Percentiles rank a stretch among this genome's conserved stretches.
phyloP scores from a whole-genome alignment of 2,113 vertebrate species.

The Numenius arquata region DNA sequence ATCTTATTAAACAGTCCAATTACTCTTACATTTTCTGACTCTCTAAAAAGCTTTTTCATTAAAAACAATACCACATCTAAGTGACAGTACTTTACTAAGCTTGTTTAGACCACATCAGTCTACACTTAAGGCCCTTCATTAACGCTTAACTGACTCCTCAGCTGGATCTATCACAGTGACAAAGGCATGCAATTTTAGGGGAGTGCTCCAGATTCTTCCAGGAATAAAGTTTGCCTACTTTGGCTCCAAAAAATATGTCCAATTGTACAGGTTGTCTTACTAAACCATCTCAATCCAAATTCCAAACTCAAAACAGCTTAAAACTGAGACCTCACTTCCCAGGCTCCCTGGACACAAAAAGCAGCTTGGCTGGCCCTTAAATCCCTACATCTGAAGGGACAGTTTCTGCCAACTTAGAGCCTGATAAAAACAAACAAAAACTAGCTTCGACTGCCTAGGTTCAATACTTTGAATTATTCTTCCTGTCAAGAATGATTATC shows the following conservation, averaged over 20 bases:
- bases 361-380: conserved; percentile 21
- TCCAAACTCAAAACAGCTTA: not conserved
- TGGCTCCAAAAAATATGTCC: not conserved
- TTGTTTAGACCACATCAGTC: not conserved
- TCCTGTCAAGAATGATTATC: not conserved
- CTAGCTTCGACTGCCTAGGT: not conserved
- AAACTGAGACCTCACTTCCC: not conserved
- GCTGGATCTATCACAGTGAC: not conserved
- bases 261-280: not conserved
- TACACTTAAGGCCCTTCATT: not conserved
- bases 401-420: not conserved
- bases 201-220: not conserved
- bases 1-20: not conserved
- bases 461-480: not conserved
- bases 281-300: not conserved
- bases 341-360: not conserved
- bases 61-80: not conserved
- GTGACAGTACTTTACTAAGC: not conserved
- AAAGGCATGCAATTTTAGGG: not conserved
- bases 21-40: not conserved
- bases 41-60: not conserved
- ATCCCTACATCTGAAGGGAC: not conserved
- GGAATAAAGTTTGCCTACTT: not conserved
- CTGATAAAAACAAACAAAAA: not conserved
- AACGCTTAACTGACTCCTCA: not conserved